Conservation (phyloP, 2,888 invertebrate genomes). For the Rhyacophila evoluta region DNA sequence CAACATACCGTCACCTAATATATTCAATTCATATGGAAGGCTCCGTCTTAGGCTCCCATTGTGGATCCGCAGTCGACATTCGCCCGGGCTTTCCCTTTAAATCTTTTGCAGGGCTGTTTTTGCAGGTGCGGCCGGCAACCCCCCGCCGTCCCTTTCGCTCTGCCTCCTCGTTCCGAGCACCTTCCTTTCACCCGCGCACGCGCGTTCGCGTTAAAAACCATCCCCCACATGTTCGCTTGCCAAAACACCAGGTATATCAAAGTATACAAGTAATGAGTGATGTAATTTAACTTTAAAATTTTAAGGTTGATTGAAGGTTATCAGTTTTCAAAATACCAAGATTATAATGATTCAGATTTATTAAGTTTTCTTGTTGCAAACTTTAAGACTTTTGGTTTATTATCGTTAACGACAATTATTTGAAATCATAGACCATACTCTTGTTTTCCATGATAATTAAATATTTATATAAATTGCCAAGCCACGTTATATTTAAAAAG, state of each 20-base stretch:
- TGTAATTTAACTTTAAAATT: neutral
- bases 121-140: conserved; percentile 14
- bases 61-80: conserved; percentile 6
- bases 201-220: neutral
- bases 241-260: neutral
- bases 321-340: too few species aligned
- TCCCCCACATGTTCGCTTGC: neutral
- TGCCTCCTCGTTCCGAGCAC: neutral
- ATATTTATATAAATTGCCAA: too few species aligned
- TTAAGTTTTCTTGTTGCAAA: too few species aligned
- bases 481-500: too few species aligned
- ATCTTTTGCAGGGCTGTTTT: conserved; percentile 18
- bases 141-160: neutral
- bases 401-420: too few species aligned
- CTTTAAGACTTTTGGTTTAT: too few species aligned
- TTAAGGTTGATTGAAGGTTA: neutral
- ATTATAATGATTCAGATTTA: too few species aligned
- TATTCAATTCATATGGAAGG: conserved; percentile 22
- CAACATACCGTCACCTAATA: neutral
- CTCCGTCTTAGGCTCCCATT: conserved; percentile 5
- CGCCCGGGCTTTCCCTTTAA: conserved; percentile 24
- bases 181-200: conserved; percentile 2
- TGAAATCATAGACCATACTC: too few species aligned
- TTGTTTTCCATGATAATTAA: too few species aligned
- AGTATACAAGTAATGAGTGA: neutral